Evolutionary conservation across 2,797 vertebrate species (phyloP).

Genomic region (Macroramphosus scolopax): DNA sequence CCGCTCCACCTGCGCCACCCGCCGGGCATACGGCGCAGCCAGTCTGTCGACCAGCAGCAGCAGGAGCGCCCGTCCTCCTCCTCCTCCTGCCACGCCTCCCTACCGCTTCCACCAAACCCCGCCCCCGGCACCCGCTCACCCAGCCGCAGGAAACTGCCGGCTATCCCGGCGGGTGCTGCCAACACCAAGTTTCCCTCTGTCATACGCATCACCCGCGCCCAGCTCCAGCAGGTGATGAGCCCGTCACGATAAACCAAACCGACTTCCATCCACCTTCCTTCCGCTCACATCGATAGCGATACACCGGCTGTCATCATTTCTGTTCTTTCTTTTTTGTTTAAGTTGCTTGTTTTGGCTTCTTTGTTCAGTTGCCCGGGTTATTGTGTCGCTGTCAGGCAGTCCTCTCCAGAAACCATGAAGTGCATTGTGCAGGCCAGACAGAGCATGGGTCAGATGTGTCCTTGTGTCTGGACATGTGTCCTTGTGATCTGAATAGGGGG

Average conservation of each 20-base stretch:
- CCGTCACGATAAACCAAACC: conserved; percentile 29
- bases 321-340: conserved; percentile 24
- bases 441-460: conserved; percentile 73
- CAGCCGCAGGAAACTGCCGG: conserved; percentile 86
- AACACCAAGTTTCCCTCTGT: conserved; percentile 87
- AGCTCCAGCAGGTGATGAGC: conserved; percentile 90
- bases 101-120: conserved; percentile 57
- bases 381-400: conserved; percentile 58
- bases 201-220: conserved; percentile 91
- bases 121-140: conserved; percentile 75
- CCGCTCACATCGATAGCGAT: conserved; percentile 5
- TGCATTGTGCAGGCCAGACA: conserved; percentile 64
- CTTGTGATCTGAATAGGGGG: conserved; percentile 67
- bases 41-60: conserved; percentile 80
- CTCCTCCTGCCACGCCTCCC: conserved; percentile 71
- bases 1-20: conserved; percentile 81
- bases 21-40: conserved; percentile 83
- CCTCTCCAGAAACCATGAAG: conserved; percentile 55
- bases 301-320: conserved; percentile 18
- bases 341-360: conserved; percentile 55
- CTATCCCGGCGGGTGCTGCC: conserved; percentile 83
- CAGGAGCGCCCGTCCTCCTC: conserved; percentile 69
- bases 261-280: conserved; percentile 27
- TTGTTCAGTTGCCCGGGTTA: conserved; percentile 42
- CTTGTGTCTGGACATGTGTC: conserved; percentile 64